Percentiles rank a stretch among this genome's conserved stretches.
phyloP scores from a whole-genome alignment of 2,888 invertebrate genomes.

The Xylota sylvarum region DNA sequence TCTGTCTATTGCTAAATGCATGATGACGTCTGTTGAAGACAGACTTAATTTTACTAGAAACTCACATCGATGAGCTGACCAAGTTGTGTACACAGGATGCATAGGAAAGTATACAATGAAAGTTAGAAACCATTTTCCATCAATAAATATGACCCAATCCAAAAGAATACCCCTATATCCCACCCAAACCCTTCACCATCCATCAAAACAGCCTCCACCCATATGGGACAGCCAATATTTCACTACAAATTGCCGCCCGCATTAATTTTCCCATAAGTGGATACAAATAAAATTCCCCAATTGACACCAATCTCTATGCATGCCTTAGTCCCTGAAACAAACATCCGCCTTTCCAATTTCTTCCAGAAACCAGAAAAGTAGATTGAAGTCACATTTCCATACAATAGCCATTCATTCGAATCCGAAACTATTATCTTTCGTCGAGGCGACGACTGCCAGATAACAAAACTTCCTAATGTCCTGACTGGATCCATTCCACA shows the following conservation, averaged over 20 bases:
- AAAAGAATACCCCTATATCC: too few species aligned
- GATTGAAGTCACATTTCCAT: constrained; percentile 62
- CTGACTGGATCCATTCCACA: constrained; percentile 52
- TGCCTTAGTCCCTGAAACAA: constrained; percentile 31
- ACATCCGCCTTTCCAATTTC: constrained; percentile 48
- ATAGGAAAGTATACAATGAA: too few species aligned
- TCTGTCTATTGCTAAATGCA: too few species aligned
- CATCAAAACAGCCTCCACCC: too few species aligned
- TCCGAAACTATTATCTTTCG: constrained; percentile 64
- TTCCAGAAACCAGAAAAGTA: constrained; percentile 8
- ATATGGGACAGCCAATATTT: constrained; percentile 3
- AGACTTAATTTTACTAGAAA: too few species aligned
- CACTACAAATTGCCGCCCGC: constrained; percentile 17
- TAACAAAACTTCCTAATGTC: constrained; percentile 66
- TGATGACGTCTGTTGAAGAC: too few species aligned
- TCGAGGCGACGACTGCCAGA: constrained; percentile 42
- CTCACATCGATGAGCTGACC: too few species aligned
- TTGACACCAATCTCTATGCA: constrained; percentile 53
- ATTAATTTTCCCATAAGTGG: constrained; percentile 3
- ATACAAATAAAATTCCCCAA: constrained; percentile 44
- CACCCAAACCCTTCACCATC: too few species aligned
- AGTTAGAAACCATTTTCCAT: too few species aligned
- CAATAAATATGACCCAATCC: too few species aligned
- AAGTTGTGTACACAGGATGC: too few species aligned
- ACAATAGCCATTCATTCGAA: constrained; percentile 57